Percentiles rank a stretch among this genome's conserved stretches.
Evolutionary conservation across 2,113 vertebrate genomes (phyloP).

Genomic region (Lota lota): DNA sequence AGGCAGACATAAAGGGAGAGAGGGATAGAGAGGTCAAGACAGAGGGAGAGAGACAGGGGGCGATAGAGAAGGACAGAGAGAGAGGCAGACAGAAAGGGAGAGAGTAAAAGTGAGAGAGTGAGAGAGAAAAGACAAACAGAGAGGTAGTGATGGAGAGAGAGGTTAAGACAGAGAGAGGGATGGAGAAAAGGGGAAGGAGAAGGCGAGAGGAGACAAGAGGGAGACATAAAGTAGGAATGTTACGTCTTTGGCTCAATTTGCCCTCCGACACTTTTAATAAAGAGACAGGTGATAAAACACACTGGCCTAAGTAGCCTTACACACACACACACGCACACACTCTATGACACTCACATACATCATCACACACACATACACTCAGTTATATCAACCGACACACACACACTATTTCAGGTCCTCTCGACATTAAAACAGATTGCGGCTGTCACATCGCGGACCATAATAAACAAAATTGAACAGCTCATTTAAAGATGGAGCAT

Average conservation of each 20-base stretch:
- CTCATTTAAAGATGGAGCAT: constrained; percentile 63
- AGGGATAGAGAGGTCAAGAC: constrained; percentile 35
- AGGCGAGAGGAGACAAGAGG: constrained; percentile 51
- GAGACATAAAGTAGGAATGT: constrained; percentile 75
- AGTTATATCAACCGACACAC: too few relatives aligned
- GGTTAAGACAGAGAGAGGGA: too few relatives aligned
- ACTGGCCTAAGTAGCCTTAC: constrained; percentile 27
- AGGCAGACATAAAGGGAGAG: constrained; percentile 64
- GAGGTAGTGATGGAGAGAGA: too few relatives aligned
- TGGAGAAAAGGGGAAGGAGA: constrained; percentile 53
- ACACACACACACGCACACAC: not conserved
- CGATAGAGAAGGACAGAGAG: too few relatives aligned
- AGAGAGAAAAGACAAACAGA: too few relatives aligned
- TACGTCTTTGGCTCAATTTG: constrained; percentile 55
- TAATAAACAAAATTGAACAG: constrained; percentile 67
- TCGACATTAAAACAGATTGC: constrained; percentile 58
- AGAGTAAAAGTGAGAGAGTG: too few relatives aligned
- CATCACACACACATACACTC: constrained; percentile 4
- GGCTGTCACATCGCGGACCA: constrained; percentile 55
- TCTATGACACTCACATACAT: constrained; percentile 12
- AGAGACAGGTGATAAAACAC: constrained; percentile 75
- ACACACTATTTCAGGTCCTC: constrained; percentile 33
- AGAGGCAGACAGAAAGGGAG: too few relatives aligned
- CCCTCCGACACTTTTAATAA: constrained; percentile 72
- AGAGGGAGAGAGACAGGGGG: too few relatives aligned